Evolutionary conservation across 2,888 invertebrate genomes (phyloP).

Genomic region (Cryptosula pallasiana): DNA sequence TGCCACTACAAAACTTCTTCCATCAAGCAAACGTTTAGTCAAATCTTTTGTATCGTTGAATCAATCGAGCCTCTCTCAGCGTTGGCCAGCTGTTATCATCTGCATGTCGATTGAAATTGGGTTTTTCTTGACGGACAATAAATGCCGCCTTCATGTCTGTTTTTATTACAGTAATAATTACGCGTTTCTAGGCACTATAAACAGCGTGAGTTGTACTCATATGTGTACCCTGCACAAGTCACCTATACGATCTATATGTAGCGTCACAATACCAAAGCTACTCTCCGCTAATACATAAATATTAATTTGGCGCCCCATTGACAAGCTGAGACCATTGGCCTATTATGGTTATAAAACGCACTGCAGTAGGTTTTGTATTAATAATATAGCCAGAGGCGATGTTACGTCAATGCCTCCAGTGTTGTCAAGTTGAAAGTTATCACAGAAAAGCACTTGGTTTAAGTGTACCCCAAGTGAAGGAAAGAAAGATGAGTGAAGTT

Average conservation of each 20-base stretch:
- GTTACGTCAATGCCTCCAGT: background rate
- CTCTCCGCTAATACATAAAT: background rate
- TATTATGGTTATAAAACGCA: background rate
- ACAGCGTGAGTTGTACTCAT: too few species aligned
- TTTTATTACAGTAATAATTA: background rate
- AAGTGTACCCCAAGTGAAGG: background rate
- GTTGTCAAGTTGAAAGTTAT: background rate
- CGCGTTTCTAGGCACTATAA: too few species aligned
- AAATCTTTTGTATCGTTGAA: too few species aligned
- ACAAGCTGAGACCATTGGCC: background rate
- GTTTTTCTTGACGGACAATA: background rate
- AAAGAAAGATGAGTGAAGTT: background rate
- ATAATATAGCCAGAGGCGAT: background rate
- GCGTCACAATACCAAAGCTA: background rate
- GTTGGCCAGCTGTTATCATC: too few species aligned
- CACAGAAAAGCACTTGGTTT: background rate
- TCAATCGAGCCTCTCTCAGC: too few species aligned
- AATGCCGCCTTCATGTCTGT: background rate
- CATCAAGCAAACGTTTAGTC: too few species aligned
- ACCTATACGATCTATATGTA: background rate
- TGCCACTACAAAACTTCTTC: too few species aligned
- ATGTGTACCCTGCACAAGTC: too few species aligned
- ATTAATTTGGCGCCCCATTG: background rate
- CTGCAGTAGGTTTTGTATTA: background rate
- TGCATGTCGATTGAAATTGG: too few species aligned